Conservation (phyloP, 2,888 invertebrate genomes). For the Anthophora plumipes region DNA sequence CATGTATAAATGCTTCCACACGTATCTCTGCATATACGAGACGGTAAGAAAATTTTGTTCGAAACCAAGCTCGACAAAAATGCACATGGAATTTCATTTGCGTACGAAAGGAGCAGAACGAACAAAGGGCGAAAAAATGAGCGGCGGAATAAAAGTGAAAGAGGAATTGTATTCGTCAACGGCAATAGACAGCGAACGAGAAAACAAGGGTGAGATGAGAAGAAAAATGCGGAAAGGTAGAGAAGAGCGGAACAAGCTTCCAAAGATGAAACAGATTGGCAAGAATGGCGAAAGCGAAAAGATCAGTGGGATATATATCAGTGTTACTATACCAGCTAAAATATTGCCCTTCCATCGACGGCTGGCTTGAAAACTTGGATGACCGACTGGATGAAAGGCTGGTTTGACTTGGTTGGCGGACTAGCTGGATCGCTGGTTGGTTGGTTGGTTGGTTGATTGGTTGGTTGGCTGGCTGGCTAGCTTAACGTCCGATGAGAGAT, state of each 20-base stretch:
- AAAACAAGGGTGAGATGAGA: background rate
- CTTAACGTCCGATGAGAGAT: constrained; percentile 75
- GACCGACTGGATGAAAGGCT: constrained; percentile 71
- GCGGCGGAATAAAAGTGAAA: background rate
- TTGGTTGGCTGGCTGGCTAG: constrained; percentile 73
- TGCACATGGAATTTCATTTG: no score
- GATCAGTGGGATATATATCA: constrained; percentile 24
- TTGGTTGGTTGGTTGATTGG: constrained; percentile 27
- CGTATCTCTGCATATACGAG: no score
- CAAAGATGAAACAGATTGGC: background rate
- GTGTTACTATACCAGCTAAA: constrained; percentile 59
- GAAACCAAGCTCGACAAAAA: no score
- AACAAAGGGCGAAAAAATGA: background rate
- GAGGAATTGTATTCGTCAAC: no score
- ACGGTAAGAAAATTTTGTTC: no score
- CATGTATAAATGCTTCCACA: no score
- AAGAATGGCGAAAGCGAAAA: background rate
- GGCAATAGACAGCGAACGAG: background rate
- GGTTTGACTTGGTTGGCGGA: constrained; percentile 57
- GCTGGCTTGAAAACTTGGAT: constrained; percentile 52
- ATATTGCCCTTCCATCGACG: constrained; percentile 68
- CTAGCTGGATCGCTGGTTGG: no score
- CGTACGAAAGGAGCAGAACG: background rate
- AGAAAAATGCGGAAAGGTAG: no score
- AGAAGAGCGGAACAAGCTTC: background rate